These are phyloP conservation scores for Popillia japonica DNA, from an alignment of 1,140 invertebrate genomes.

Conservation along the genomic window DNA sequence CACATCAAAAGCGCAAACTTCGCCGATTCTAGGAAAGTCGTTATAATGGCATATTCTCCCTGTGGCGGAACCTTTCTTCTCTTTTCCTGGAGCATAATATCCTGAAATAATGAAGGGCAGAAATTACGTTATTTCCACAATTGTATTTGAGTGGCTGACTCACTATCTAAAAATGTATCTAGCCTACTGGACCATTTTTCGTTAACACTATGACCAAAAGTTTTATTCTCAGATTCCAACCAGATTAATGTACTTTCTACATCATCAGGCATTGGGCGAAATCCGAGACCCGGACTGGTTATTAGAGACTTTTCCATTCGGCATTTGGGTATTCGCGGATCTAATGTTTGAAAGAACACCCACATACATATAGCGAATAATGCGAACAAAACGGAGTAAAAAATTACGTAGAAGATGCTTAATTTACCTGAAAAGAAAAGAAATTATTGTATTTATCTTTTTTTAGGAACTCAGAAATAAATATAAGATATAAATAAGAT, in stretches of 20 bases:
- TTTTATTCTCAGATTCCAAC: constrained; percentile 82
- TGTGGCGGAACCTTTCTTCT: constrained; percentile 65
- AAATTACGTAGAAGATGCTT: constrained; percentile 89
- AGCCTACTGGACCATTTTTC: constrained; percentile 81
- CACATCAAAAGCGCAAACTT: constrained; percentile 70
- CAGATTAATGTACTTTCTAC: constrained; percentile 94
- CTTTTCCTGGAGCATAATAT: constrained; percentile 67
- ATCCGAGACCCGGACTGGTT: constrained; percentile 92
- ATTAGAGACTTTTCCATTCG: constrained; percentile 83
- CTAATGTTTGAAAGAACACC: constrained; percentile 90
- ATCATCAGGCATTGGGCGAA: constrained; percentile 89
- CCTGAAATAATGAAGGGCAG: constrained; percentile 57
- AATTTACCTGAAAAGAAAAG: constrained; percentile 80
- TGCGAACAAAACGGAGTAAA: constrained; percentile 85
- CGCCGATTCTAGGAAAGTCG: constrained; percentile 62
- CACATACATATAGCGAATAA: constrained; percentile 90
- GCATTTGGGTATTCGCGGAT: constrained; percentile 86
- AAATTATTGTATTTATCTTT: too few species aligned
- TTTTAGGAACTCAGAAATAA: too few species aligned
- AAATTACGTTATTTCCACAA: background rate
- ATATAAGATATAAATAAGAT: too few species aligned
- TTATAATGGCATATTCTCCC: constrained; percentile 67
- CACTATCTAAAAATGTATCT: constrained; percentile 76
- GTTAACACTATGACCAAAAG: constrained; percentile 74
- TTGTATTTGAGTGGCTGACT: constrained; percentile 56